These are phyloP conservation scores for Abramis brama DNA, from an alignment of 2,113 vertebrate species.

Conservation along the genomic window DNA sequence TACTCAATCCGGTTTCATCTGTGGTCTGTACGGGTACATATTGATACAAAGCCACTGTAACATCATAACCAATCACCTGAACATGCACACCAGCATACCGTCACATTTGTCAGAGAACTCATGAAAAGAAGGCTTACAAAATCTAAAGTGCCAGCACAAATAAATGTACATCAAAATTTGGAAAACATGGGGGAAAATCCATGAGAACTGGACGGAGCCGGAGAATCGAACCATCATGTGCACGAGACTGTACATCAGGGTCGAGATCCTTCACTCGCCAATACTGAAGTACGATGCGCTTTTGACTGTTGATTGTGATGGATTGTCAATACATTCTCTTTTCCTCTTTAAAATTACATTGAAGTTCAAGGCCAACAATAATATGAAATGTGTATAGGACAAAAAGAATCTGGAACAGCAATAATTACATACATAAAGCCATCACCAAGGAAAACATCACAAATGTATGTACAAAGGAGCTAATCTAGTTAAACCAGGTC, in stretches of 20 bases:
- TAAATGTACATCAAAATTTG: background rate
- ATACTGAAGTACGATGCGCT: background rate
- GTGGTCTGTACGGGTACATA: background rate
- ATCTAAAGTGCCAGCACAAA: conserved; percentile 72
- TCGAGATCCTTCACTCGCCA: background rate
- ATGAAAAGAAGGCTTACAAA: conserved; percentile 40
- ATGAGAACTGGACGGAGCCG: background rate
- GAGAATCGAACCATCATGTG: conserved; percentile 62
- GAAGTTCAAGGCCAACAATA: conserved; percentile 74
- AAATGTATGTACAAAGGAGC: conserved; percentile 57
- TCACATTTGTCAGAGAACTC: background rate
- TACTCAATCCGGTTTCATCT: background rate
- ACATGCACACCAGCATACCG: conserved; percentile 6
- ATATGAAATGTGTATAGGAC: conserved; percentile 69
- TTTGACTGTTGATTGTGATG: conserved; percentile 59
- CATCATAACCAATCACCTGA: background rate
- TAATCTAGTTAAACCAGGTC: conserved; percentile 59
- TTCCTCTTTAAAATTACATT: conserved; percentile 62
- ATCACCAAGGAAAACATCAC: conserved; percentile 63
- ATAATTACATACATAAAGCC: conserved; percentile 41
- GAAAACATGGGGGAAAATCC: background rate
- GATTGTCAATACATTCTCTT: conserved; percentile 81
- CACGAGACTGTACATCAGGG: conserved; percentile 60
- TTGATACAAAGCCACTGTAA: conserved; percentile 2
- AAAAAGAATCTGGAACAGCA: conserved; percentile 48